Conservation (phyloP, 1,140 invertebrate genomes). For the Aporrectodea caliginosa region DNA sequence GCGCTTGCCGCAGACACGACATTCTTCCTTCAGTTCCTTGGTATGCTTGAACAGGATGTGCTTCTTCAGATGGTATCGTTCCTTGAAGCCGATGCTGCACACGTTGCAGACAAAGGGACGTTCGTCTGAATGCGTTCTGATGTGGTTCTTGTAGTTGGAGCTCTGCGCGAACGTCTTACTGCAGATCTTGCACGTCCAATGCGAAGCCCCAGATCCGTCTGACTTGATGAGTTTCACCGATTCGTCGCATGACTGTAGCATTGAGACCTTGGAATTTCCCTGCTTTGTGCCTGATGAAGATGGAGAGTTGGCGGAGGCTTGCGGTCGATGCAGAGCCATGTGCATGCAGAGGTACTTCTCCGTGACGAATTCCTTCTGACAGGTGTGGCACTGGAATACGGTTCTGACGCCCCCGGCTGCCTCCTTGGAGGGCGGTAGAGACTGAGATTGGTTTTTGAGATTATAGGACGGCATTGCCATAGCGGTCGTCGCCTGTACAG, state of each 20-base stretch:
- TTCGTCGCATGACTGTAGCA: neutral
- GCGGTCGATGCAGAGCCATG: constrained; percentile 20
- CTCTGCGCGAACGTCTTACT: constrained; percentile 74
- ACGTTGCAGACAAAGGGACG: constrained; percentile 92
- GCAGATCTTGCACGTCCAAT: constrained; percentile 33
- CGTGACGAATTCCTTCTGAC: constrained; percentile 24
- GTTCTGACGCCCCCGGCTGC: neutral
- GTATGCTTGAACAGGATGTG: constrained; percentile 32
- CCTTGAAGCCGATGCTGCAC: constrained; percentile 65
- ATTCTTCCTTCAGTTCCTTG: constrained; percentile 26
- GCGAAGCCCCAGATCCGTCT: neutral
- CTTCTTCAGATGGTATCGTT: constrained; percentile 34
- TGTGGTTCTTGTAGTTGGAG: constrained; percentile 85
- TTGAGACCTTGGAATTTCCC: neutral
- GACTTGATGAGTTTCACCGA: neutral
- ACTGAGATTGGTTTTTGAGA: neutral
- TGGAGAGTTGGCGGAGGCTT: neutral
- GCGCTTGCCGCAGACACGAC: constrained; percentile 30
- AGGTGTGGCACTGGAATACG: constrained; percentile 23
- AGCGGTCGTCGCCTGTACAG: neutral
- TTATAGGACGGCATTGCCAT: neutral
- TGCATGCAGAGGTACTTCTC: constrained; percentile 34
- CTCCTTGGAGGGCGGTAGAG: neutral
- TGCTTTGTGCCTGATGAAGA: neutral
- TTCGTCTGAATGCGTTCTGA: constrained; percentile 91